Evolutionary conservation across 2,888 invertebrate genomes (phyloP), one percentile per base, ranked within the genome.

Genomic region (Orthosia cruda): DNA sequence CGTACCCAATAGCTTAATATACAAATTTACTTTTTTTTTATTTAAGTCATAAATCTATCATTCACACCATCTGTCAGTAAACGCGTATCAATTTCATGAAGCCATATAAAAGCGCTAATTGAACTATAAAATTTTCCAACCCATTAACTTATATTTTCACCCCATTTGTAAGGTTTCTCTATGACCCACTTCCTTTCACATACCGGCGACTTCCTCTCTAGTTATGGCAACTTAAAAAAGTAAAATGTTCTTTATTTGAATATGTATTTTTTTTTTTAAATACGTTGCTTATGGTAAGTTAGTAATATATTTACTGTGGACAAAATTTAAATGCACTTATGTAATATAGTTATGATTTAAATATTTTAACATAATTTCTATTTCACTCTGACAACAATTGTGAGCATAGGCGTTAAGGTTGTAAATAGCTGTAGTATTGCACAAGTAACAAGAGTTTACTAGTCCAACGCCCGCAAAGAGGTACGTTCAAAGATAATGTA

Each of bases 101-200:
- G 80, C 85, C 87, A 52, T 65, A 77, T 7, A 18, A 61, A 55
- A 32, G n/a, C 62, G 20, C 80, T 80, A 84, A 85, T 87, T 82
- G 57, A 77, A 63, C 80, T 67, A 86, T 85, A 55, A 80, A 75
- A 82, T 83, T 84, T 71, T 80, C 80, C 73, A 69, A 80, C 54
- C 71, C 82, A 87, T 86, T 87, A 85, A 75, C 61, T 82, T 65
- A 67, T 74, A 84, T 65, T 87, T 73, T 66, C 72, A 80, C 80
- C 65, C 52, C 47, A 67, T 68, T 80, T 59, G 11, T 71, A 73
- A 55, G 85, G 85, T 65, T 86, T 86, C 85, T 63, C 52, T 65
- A 63, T 68, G 70, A 47, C 63, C 69, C 66, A 74, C 73, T 87
- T 80, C 64, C 68, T 61, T 57, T n/a, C 57, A 26, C 40, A 64